Conservation (phyloP, 2,113 vertebrate species). For the Psephotus haematonotus region DNA sequence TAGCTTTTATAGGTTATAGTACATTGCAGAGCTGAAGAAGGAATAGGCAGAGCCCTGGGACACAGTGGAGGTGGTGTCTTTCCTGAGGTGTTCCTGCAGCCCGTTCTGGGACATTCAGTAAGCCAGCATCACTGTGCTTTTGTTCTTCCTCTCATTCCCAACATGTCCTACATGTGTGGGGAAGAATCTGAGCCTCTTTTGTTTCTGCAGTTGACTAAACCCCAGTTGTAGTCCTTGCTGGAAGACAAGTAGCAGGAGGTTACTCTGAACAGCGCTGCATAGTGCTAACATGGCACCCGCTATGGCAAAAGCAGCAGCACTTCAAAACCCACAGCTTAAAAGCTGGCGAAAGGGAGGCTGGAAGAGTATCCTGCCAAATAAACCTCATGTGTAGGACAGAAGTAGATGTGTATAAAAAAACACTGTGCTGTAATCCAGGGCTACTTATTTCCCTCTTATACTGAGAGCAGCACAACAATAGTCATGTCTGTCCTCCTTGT, state of each 20-base stretch:
- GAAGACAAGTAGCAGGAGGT: background rate
- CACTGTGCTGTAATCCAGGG: background rate
- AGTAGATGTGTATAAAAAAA: background rate
- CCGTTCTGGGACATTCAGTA: background rate
- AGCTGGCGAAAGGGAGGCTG: background rate
- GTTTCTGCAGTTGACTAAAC: background rate
- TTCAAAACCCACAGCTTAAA: background rate
- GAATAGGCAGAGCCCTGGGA: background rate
- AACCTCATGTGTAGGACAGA: background rate
- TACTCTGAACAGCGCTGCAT: background rate
- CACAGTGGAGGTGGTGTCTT: background rate
- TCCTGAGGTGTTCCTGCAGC: background rate
- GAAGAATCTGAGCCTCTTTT: background rate
- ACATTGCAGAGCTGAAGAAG: background rate
- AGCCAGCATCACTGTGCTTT: background rate
- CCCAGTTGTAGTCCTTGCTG: background rate
- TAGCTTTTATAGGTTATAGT: background rate
- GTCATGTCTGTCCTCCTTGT: background rate
- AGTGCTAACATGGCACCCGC: background rate
- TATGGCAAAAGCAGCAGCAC: background rate
- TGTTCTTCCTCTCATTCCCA: background rate
- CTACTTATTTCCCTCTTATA: background rate
- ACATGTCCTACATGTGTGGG: background rate
- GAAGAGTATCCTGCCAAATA: background rate
- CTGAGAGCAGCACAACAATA: background rate